Evolutionary conservation across 2,113 vertebrate genomes (phyloP), one percentile per base, ranked within the genome.

Genomic region (Chaenocephalus aceratus): DNA sequence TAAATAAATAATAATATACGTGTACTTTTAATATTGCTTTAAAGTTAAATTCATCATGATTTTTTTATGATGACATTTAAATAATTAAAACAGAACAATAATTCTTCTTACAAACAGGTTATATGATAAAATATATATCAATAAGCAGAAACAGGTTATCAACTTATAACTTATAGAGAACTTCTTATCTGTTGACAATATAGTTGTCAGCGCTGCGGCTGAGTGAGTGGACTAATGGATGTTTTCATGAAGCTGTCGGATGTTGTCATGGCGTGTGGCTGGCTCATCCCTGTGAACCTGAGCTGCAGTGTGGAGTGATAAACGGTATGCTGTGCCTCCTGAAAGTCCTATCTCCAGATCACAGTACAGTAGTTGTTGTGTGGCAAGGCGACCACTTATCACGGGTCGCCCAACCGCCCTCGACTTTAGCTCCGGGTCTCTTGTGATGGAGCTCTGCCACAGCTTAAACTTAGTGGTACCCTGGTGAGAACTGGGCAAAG

Each of bases 321-420:
- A 87, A 81, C 58, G 15, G 52, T 77, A 80, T 12, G 75, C 73
- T 67, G 62, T 69, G 78, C 75, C 82, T 71, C 51, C n/a, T 53
- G 77, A 85, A 77, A n/a, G 66, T 18, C 18, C 46, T 4, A 62
- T 85, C 85, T 56, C 30, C 62, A 58, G 51, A 83, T 78, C 41
- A 36, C 79, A 60, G 46, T 18, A 36, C 79, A 60, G 46, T 18
- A 53, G 15, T 58, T 41, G 44, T 72, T 5, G 36, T 2, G 21
- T 72, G 54, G 52, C 64, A 2, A 71, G 11, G 59, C 65, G 12
- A 72, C 48, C 64, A 56, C 82, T 78, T 77, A 77, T 79, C 81
- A 72, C 73, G 44, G 12, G 69, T 45, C 34, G n/a, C 49, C 56
- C 79, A 75, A 16, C 18, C 16, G 36, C 36, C 36, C 36, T 6